Percentiles rank a stretch among this genome's conserved stretches.
These are phyloP conservation scores for Callosobruchus maculatus DNA, from an alignment of 2,888 invertebrate species.

Conservation along the genomic window DNA sequence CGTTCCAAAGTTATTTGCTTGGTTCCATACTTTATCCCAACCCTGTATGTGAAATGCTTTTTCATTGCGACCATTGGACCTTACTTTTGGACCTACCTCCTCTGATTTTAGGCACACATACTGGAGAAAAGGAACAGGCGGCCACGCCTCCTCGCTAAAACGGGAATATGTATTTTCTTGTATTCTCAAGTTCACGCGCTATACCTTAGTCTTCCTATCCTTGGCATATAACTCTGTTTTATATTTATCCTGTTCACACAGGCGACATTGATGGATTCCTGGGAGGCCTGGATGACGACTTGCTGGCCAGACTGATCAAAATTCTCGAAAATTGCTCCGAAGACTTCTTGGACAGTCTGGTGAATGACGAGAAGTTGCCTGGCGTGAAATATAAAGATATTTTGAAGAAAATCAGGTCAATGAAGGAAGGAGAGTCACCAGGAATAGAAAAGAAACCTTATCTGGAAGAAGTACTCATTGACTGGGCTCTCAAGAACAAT, in stretches of 20 bases:
- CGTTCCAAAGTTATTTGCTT: too few species aligned
- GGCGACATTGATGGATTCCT: constrained; percentile 11
- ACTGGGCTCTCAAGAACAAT: constrained; percentile 34
- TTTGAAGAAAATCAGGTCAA: constrained; percentile 27
- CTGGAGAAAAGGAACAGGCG: too few species aligned
- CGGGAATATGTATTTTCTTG: too few species aligned
- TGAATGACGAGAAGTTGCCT: constrained; percentile 25
- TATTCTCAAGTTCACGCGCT: too few species aligned
- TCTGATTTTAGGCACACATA: too few species aligned
- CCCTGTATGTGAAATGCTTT: too few species aligned
- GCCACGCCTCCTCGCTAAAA: too few species aligned
- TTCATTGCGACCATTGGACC: too few species aligned
- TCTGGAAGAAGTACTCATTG: constrained; percentile 32
- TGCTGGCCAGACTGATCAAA: constrained; percentile 29
- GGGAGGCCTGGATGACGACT: constrained; percentile 19
- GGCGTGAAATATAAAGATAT: constrained; percentile 30
- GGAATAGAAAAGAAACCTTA: constrained; percentile 13
- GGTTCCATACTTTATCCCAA: too few species aligned
- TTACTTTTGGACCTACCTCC: too few species aligned
- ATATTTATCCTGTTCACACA: not conserved
- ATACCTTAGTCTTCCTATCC: too few species aligned
- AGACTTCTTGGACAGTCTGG: constrained; percentile 24
- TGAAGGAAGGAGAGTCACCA: constrained; percentile 13
- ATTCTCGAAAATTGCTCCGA: constrained; percentile 31
- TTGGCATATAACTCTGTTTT: not conserved